These are phyloP conservation scores for Ectropis grisescens DNA, from an alignment of 1,140 invertebrate species.

Conservation along the genomic window DNA sequence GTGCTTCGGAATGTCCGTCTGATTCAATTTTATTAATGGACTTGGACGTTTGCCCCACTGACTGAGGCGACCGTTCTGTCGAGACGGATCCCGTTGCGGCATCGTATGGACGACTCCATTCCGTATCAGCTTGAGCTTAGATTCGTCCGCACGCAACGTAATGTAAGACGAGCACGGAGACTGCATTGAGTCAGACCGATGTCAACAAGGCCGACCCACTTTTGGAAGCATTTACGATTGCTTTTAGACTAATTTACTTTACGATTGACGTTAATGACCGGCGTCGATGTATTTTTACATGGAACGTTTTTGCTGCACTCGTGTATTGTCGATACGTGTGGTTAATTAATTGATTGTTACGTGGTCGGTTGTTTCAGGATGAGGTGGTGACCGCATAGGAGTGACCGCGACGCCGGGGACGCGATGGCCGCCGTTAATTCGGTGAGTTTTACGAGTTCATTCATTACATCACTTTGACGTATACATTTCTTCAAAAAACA, in stretches of 20 bases:
- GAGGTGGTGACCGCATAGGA: constrained; percentile 32
- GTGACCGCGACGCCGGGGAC: no score
- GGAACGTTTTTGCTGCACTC: no score
- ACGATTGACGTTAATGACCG: constrained; percentile 30
- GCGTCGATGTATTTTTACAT: constrained; percentile 11
- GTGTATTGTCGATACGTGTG: background rate
- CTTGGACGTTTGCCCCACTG: constrained; percentile 65
- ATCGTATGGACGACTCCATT: constrained; percentile 18
- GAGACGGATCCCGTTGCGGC: constrained; percentile 34
- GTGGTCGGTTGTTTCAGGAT: constrained; percentile 46
- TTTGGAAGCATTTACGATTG: constrained; percentile 41
- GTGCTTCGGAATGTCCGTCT: constrained; percentile 59
- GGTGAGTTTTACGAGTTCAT: no score
- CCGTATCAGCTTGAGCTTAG: constrained; percentile 20
- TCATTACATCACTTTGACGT: no score
- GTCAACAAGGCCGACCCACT: constrained; percentile 50
- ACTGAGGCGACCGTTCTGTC: constrained; percentile 57
- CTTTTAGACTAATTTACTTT: constrained; percentile 52
- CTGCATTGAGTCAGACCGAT: constrained; percentile 54
- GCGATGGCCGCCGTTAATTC: no score
- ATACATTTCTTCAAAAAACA: no score
- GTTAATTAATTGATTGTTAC: constrained; percentile 11
- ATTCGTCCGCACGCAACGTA: constrained; percentile 10
- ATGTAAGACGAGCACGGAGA: constrained; percentile 20
- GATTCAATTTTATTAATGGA: constrained; percentile 70